Evolutionary conservation across 2,888 invertebrate species (phyloP), one percentile per base, ranked within the genome.

Genomic region (Agrenia bidenticulata): DNA sequence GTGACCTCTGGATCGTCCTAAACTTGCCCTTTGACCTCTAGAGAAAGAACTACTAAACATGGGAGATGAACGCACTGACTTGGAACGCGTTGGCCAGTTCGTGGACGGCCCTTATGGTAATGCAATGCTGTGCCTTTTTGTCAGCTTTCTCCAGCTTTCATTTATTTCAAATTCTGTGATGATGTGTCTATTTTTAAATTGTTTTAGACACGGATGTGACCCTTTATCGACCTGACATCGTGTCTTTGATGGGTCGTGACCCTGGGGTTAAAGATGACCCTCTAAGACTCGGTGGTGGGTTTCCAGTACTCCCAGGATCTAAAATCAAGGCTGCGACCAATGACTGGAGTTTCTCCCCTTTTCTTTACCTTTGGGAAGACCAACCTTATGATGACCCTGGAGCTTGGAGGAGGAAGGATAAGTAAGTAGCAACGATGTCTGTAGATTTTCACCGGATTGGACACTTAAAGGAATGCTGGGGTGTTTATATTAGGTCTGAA

Each of bases 251-350:
- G 75, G 75, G 75, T 9, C 58, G 73, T n/a, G 68, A 68, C 64
- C 63, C 54, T 4, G 54, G 66, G 4, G 58, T 19, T n/a, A 64
- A 67, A 19, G 71, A 72, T 21, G 73, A 75, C 58, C 67, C 68
- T 1, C 45, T 66, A 11, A 62, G 73, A 11, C 58, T 75, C 0
- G 74, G 42, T 41, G 74, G 74, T 11, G 68, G 68, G 1, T 75
- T 65, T 42, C 70, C 72, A 11, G 23, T 68, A 11, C 41, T 66
- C 9, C 68, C 70, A 2, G 73, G 75, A 7, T 67, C 65, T 41
- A 75, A 72, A 59, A 19, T 72, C n/a, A 73, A 73, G 50, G 75
- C 75, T 15, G 75, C 72, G 13, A 73, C 73, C 1, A 75, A 75
- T 63, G 75, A 75, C 53, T 75, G 75, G 73, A 61, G 67, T 15